phyloP scores from a whole-genome alignment of 2,113 vertebrate species.

The Aptenodytes patagonicus region DNA sequence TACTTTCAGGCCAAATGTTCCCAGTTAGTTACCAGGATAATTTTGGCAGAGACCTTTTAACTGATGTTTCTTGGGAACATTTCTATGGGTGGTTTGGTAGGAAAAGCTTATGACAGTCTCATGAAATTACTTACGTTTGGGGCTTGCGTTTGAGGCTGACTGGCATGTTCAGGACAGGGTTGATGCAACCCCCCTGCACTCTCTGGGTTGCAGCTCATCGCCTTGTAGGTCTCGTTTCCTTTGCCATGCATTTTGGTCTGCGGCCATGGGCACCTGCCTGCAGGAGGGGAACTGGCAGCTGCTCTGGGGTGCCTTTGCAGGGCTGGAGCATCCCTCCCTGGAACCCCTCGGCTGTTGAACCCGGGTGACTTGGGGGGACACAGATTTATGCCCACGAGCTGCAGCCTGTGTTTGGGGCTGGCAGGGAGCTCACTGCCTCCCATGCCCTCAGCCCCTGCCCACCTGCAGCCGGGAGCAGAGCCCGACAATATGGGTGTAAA shows the following conservation, averaged over 20 bases:
- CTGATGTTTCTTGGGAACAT: constrained; percentile 9
- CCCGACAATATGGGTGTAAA: background rate
- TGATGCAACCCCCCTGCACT: background rate
- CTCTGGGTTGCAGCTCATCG: background rate
- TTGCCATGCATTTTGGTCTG: fast-evolving
- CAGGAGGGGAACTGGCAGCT: background rate
- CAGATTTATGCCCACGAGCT: background rate
- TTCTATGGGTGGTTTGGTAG: constrained; percentile 24
- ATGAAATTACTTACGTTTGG: constrained; percentile 1
- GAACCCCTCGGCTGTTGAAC: background rate
- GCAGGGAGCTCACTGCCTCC: background rate
- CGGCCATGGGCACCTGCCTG: background rate
- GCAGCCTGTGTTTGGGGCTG: background rate
- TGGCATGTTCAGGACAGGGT: background rate
- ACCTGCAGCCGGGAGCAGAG: background rate
- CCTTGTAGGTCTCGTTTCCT: background rate
- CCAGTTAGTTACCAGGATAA: constrained; percentile 38
- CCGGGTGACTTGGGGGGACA: background rate
- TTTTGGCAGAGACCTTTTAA: constrained; percentile 27
- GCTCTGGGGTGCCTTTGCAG: background rate
- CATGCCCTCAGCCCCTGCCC: background rate
- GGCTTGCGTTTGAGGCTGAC: background rate
- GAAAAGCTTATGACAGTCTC: constrained; percentile 49
- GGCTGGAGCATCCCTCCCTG: background rate
- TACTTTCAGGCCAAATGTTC: constrained; percentile 22